Base-by-base conservation (phyloP, 2,113 vertebrate genomes). In the Corythornis cristatus region DNA sequence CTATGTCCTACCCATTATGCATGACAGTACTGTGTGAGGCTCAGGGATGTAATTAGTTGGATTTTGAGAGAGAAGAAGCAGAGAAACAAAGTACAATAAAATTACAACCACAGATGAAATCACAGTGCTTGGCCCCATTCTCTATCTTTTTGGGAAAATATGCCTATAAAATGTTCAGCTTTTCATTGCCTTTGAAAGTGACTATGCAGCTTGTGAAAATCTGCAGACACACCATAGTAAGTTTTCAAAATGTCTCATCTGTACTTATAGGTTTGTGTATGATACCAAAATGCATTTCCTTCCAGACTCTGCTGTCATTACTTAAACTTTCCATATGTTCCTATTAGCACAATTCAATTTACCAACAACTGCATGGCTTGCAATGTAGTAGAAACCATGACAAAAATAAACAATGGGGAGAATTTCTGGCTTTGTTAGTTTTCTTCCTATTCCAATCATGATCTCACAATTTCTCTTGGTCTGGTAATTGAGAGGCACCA, bases 1-100 rank as follows among this genome's bases (percentile, higher is more conserved):
- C 82, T 58, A 4, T 35, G 19, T 70, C 35, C 11, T 84, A 11
- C 26, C 54, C n/a, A 8, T 54, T 87, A 50, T 15, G 35, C 65
- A 40, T 45, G 5, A 85, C 73, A 57, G 35, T 35, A 16, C 28
- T 79, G 70, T 76, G 26, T 1, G 9, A 60, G 20, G 23, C 20
- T 90, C 40, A 29, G 65, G 58, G 42, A 48, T 57, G 31, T 8
- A 71, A 57, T 77, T 75, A 74, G 46, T 37, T 48, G 76, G 53
- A 82, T 91, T 95, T 96, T 88, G 46, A 56, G 79, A 20, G 25
- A 83, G 51, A 84, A 42, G 91, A 64, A 89, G 53, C 53, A 87
- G 28, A 46, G 22, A 88, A 86, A 86, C 65, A 77, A 92, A 51
- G 40, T 43, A 21, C 31, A 83, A 46, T 72, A 50, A 50, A 91